phyloP scores from a whole-genome alignment of 1,140 invertebrate species.

The Aphis gossypii region DNA sequence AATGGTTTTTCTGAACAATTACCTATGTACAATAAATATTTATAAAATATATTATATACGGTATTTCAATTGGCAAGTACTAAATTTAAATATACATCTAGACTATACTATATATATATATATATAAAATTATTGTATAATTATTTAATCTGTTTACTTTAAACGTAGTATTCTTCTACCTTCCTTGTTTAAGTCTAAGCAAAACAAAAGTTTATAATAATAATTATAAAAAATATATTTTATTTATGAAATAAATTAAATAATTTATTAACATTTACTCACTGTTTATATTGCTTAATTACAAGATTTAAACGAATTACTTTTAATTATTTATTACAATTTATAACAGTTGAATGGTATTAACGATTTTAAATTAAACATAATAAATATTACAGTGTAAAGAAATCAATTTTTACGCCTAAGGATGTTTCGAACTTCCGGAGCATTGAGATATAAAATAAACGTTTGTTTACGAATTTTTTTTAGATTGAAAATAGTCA shows the following conservation, averaged over 20 bases:
- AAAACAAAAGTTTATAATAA: not conserved
- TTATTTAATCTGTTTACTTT: not conserved
- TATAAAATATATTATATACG: not conserved
- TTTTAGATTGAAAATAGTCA: not conserved
- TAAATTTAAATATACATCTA: not conserved
- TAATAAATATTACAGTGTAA: not conserved
- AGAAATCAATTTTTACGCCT: not conserved
- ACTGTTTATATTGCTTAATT: not conserved
- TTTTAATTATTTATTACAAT: not conserved
- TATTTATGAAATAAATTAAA: not conserved
- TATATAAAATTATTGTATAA: not conserved
- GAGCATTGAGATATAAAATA: not conserved
- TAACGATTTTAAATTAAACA: not conserved
- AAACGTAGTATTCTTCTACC: not conserved
- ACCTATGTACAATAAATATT: not conserved
- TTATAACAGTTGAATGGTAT: not conserved
- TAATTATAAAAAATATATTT: not conserved
- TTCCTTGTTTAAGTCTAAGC: not conserved
- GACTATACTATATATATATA: not conserved
- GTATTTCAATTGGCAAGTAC: not conserved
- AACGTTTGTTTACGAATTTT: not conserved
- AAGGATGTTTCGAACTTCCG: not conserved
- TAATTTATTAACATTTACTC: not conserved
- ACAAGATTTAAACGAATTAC: not conserved
- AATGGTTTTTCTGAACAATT: not conserved